Percentiles rank a stretch among this genome's conserved stretches.
Conservation (phyloP, 2,113 vertebrate genomes). For the Sander lucioperca region DNA sequence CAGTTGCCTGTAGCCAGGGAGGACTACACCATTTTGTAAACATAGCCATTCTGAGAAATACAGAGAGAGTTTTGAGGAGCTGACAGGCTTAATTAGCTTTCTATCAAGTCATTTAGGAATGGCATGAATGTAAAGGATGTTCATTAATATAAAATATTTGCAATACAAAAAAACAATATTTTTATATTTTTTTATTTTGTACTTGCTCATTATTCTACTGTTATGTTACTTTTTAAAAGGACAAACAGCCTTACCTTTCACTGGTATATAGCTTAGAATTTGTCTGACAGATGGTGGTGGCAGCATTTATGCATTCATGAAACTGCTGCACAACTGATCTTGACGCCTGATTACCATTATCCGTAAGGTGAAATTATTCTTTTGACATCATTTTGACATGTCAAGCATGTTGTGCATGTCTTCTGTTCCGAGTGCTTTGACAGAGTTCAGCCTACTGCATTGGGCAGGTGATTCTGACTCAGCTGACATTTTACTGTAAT, state of each 20-base stretch:
- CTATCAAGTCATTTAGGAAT: too few species aligned
- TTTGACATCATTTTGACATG: background rate
- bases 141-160: too few species aligned
- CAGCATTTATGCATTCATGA: background rate
- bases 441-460: background rate
- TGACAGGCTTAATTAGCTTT: too few species aligned
- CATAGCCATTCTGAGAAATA: too few species aligned
- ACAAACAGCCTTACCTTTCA: background rate
- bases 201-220: background rate
- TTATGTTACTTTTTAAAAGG: too few species aligned
- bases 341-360: background rate
- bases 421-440: background rate
- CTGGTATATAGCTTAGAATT: background rate
- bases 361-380: background rate
- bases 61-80: too few species aligned
- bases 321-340: background rate
- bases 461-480: conserved; percentile 4
- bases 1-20: too few species aligned
- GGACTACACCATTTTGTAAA: too few species aligned
- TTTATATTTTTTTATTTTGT: too few species aligned
- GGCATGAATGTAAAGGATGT: too few species aligned
- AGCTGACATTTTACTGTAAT: background rate
- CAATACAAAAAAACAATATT: too few species aligned
- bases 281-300: background rate
- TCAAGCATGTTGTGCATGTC: too few species aligned